Conservation (phyloP, 2,888 invertebrate species). For the Zaprionus lineosus region DNA sequence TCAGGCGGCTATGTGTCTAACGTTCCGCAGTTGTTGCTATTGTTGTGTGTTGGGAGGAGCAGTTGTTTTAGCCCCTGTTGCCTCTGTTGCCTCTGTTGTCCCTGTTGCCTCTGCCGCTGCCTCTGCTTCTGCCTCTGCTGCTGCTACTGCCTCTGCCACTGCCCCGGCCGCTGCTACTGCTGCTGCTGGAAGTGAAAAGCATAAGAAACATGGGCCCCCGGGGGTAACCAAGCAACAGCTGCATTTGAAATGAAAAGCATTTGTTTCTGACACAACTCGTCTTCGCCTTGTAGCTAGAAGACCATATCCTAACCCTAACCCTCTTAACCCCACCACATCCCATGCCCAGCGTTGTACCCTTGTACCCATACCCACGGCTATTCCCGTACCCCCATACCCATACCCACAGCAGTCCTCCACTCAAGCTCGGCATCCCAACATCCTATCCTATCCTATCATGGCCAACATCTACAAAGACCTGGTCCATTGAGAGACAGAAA, state of each 20-base stretch:
- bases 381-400: too few species aligned
- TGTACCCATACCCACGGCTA: too few species aligned
- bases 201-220: conserved; percentile 58
- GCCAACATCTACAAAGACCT: conserved; percentile 28
- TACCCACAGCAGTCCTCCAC: too few species aligned
- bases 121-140: conserved; percentile 17
- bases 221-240: conserved; percentile 67
- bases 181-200: conserved; percentile 36
- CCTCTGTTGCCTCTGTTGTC: conserved; percentile 12
- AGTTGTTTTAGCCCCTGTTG: too few species aligned
- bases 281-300: conserved; percentile 43
- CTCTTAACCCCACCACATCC: too few species aligned
- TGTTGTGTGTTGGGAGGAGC: too few species aligned
- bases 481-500: conserved; percentile 60
- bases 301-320: too few species aligned
- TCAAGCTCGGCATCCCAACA: too few species aligned
- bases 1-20: conserved; percentile 48
- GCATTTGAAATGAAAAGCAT: conserved; percentile 79
- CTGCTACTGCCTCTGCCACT: conserved; percentile 12
- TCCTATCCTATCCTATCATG: too few species aligned
- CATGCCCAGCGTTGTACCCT: too few species aligned
- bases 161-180: conserved; percentile 3
- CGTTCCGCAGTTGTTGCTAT: too few species aligned
- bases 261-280: conserved; percentile 80
- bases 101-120: conserved; percentile 3